These are phyloP conservation scores for Cygnus atratus DNA, from an alignment of 2,113 vertebrate species.

Conservation along the genomic window DNA sequence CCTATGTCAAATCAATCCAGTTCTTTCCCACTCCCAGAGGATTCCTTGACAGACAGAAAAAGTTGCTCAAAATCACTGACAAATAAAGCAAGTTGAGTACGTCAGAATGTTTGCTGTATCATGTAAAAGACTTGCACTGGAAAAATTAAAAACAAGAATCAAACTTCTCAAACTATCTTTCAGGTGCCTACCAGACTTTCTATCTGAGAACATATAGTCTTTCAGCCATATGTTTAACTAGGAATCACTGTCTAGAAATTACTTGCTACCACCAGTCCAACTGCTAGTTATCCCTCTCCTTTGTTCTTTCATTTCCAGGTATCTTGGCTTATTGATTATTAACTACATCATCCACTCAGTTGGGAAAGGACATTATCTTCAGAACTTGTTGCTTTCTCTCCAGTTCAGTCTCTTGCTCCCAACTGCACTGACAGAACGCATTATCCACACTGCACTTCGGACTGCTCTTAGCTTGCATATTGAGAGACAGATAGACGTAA, in stretches of 20 bases:
- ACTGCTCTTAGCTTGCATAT: neutral
- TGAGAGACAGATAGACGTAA: neutral
- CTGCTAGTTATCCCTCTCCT: neutral
- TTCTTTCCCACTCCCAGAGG: neutral
- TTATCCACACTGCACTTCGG: neutral
- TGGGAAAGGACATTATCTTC: neutral
- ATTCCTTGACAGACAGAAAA: neutral
- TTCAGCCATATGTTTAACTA: fast-evolving
- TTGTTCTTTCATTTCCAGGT: neutral
- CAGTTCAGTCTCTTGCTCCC: neutral
- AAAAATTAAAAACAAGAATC: neutral
- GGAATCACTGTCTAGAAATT: fast-evolving
- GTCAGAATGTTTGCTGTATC: fast-evolving
- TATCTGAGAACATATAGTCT: no score
- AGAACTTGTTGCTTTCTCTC: neutral
- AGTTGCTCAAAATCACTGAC: neutral
- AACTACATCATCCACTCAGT: neutral
- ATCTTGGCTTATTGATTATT: neutral
- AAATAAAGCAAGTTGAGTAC: neutral
- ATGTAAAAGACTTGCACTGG: neutral
- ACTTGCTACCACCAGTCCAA: neutral
- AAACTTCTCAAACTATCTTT: neutral
- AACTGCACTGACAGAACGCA: neutral
- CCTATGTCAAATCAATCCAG: fast-evolving
- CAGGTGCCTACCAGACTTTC: neutral